Evolutionary conservation across 53 echinoderm and acorn worm genomes (phyloP).

Genomic region (Luidia sarsii): DNA sequence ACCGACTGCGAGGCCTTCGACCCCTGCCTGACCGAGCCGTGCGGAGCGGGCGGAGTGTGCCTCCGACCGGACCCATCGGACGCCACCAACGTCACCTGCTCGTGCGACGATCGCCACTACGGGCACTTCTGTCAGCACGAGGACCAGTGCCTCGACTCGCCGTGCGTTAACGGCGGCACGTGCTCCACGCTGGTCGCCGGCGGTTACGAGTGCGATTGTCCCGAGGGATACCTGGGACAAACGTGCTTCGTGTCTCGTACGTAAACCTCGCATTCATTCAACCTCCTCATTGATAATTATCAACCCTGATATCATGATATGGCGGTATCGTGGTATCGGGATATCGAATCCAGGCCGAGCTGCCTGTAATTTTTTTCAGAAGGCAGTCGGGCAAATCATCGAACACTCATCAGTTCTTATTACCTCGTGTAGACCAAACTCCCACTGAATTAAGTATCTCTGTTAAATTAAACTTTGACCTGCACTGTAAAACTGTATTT

Average conservation of each 20-base stretch:
- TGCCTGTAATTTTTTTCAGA: too few species aligned
- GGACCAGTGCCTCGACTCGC: conserved; percentile 65
- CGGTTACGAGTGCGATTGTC: conserved; percentile 60
- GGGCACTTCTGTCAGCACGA: conserved; percentile 53
- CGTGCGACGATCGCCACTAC: conserved; percentile 64
- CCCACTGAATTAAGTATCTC: too few species aligned
- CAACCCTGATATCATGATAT: too few species aligned
- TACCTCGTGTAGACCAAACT: too few species aligned
- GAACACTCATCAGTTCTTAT: too few species aligned
- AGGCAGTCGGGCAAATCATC: too few species aligned
- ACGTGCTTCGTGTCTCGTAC: conserved; percentile 9
- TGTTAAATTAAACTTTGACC: too few species aligned
- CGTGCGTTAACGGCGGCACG: conserved; percentile 63
- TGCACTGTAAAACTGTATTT: too few species aligned
- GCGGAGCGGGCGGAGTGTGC: conserved; percentile 31
- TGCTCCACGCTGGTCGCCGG: conserved; percentile 50
- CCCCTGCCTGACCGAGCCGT: conserved; percentile 52
- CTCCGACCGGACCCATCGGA: neutral
- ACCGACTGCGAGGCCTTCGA: conserved; percentile 53
- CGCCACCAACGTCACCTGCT: conserved; percentile 18
- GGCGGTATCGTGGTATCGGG: too few species aligned
- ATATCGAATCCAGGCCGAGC: too few species aligned
- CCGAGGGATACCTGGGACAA: conserved; percentile 43
- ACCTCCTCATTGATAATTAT: too few species aligned
- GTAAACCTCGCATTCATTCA: too few species aligned